Conservation (phyloP, 35 echinoderm and acorn worm species). For the Acanthaster planci region DNA sequence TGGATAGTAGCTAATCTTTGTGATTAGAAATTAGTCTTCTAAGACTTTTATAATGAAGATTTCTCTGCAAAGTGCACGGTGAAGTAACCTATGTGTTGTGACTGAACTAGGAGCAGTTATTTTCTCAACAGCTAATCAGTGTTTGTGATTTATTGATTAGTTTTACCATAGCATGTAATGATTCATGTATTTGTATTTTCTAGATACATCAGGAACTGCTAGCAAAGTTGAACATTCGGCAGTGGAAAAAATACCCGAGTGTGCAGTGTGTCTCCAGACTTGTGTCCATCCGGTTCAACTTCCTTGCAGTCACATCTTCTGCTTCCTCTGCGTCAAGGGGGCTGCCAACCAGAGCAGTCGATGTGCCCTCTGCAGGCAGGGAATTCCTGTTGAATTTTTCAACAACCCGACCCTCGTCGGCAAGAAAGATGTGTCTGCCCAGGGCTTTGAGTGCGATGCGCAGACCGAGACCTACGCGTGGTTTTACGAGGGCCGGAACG, state of each 20-base stretch:
- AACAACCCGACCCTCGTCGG: constrained; percentile 63
- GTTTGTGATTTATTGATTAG: too few relatives aligned
- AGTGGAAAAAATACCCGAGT: constrained; percentile 62
- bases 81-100: too few relatives aligned
- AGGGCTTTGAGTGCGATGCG: constrained; percentile 4
- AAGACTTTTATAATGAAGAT: too few relatives aligned
- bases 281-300: constrained; percentile 91
- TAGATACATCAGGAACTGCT: neutral
- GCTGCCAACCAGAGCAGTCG: constrained; percentile 81
- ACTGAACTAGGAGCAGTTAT: too few relatives aligned
- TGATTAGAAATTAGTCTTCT: too few relatives aligned
- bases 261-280: constrained; percentile 89
- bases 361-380: constrained; percentile 91
- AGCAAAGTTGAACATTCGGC: neutral
- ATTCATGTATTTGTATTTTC: neutral
- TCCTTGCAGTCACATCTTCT: constrained; percentile 95
- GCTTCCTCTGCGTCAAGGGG: constrained; percentile 95
- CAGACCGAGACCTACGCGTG: constrained; percentile 69
- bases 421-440: constrained; percentile 2
- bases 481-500: constrained; percentile 97
- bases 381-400: constrained; percentile 81
- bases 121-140: too few relatives aligned
- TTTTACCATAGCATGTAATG: neutral
- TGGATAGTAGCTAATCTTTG: too few relatives aligned
- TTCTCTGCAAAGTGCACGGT: too few relatives aligned